These are phyloP conservation scores for Homarus gammarus DNA, from an alignment of 2,888 invertebrate species.

Conservation along the genomic window DNA sequence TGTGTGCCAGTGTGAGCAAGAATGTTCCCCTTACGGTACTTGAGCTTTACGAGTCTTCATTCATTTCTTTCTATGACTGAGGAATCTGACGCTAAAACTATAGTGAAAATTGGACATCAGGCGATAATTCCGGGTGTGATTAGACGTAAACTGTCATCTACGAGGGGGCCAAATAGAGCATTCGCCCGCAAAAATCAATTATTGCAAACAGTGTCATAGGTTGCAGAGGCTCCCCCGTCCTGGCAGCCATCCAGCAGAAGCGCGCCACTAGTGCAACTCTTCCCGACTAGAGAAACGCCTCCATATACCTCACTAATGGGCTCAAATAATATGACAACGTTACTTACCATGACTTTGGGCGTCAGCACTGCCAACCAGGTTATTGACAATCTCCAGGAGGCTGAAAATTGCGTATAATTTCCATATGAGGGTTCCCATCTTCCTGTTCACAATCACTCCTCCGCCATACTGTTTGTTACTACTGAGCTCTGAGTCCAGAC, in stretches of 20 bases:
- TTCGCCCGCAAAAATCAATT: constrained; percentile 35
- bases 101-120: neutral
- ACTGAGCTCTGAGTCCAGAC: neutral
- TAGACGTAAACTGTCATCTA: neutral
- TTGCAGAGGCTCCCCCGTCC: neutral
- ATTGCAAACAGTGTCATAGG: constrained; percentile 23
- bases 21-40: neutral
- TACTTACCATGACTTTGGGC: constrained; percentile 70
- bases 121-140: neutral
- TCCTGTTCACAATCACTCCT: constrained; percentile 40
- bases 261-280: neutral
- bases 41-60: neutral
- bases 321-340: constrained; percentile 30
- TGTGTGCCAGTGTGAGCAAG: neutral
- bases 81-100: neutral
- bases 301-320: neutral
- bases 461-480: constrained; percentile 70
- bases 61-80: neutral
- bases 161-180: neutral
- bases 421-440: constrained; percentile 58
- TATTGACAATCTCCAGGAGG: constrained; percentile 54
- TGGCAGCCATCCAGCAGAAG: constrained; percentile 22
- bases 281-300: neutral
- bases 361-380: constrained; percentile 49
- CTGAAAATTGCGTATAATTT: constrained; percentile 63